Base-by-base conservation (phyloP, 2,797 vertebrate species). In the Dermochelys coriacea region DNA sequence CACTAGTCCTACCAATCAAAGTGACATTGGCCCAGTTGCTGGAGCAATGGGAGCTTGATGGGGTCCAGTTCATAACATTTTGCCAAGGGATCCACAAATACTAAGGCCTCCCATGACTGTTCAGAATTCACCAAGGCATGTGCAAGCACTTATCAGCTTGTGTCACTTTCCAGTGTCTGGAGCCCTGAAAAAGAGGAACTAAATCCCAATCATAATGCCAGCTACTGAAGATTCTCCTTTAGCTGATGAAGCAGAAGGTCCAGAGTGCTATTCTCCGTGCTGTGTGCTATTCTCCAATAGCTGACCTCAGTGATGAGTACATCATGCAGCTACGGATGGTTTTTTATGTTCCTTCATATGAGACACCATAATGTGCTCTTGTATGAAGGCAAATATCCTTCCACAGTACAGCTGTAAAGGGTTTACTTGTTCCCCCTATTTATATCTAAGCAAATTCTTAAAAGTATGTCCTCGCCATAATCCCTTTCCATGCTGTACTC, bases 401-500 rank as follows among this genome's bases (percentile, higher is more conserved):
- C 64, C 34, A 89, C 21, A 27, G 8, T 31, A 5, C 0, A 77
- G 21, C 87, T 96, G n/a, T 81, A 49, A 61, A 9, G 4, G 74
- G 77, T n/a, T 29, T 71, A 93, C 85, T 85, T 54, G 50, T n/a
- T 68, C 50, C 71, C 81, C 34, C 80, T 85, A 31, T 49, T 85
- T 34, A 86, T 68, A 88, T 71, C 31, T 54, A 59, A 3, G 6
- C 29, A 91, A 1, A 49, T 59, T 31, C 57, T 59, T 59, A 59
- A 61, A 61, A 61, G 61, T 61, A 61, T 34, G 59, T 61, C 34
- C 59, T 61, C 15, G 7, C 12, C 88, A 61, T 31, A 82, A 84
- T 89, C 77, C 34, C 55, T 91, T 93, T 87, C 86, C 82, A 86
- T 80, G 78, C 93, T 84, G 4, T 25, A 89, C 51, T 85, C 90